Evolutionary conservation across 1,140 invertebrate species (phyloP).

Genomic region (Platyscapa corneri): DNA sequence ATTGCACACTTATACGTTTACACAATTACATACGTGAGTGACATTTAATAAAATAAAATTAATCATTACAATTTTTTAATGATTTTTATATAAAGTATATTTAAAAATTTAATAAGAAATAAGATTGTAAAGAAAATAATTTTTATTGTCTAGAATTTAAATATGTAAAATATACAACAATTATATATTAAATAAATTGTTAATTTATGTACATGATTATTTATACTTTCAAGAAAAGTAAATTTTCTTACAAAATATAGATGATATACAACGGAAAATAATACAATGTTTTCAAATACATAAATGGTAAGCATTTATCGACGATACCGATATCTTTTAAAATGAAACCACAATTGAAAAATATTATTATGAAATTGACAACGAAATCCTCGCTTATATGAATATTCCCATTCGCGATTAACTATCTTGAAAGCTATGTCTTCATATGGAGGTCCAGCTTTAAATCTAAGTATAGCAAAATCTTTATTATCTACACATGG

Average conservation of each 20-base stretch:
- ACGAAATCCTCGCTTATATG: constrained; percentile 97
- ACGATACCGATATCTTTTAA: constrained; percentile 97
- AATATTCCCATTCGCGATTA: constrained; percentile 99
- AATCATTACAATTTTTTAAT: no score
- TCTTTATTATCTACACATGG: constrained; percentile 94
- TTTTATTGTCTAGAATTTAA: constrained; percentile 19
- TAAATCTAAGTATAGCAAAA: constrained; percentile 95
- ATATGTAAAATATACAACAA: not conserved
- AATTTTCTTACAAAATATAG: no score
- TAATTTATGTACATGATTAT: no score
- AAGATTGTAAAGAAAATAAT: not conserved
- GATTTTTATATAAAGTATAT: no score
- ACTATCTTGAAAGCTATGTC: constrained; percentile 99
- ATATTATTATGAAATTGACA: constrained; percentile 99
- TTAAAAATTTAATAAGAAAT: no score
- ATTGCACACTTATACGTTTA: no score
- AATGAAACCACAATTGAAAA: constrained; percentile 99
- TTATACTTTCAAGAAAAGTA: no score
- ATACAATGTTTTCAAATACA: no score
- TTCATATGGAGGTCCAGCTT: constrained; percentile 98
- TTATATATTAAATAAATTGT: not conserved
- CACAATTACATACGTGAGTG: no score
- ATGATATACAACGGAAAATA: no score
- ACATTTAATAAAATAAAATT: no score
- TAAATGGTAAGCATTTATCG: constrained; percentile 77